A percentile compares a stretch with the other conserved stretches of the same genome.
phyloP scores from a whole-genome alignment of 2,888 invertebrate species.

The Orgyia antiqua region DNA sequence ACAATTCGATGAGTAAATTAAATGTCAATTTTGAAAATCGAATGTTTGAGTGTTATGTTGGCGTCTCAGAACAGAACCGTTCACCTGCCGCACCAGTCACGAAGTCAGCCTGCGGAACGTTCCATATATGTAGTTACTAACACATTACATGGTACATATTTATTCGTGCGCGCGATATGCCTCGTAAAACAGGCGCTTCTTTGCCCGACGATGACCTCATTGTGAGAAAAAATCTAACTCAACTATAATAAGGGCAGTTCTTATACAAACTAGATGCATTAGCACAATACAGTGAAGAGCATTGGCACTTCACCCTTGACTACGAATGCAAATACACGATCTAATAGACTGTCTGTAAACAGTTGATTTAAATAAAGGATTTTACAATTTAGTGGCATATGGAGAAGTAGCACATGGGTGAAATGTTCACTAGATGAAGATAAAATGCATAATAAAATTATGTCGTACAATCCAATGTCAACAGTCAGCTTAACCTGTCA shows the following conservation, averaged over 20 bases:
- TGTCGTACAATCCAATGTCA: constrained; percentile 42
- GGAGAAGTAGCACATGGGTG: constrained; percentile 44
- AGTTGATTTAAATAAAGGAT: too few species aligned
- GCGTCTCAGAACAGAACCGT: constrained; percentile 26
- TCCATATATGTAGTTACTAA: constrained; percentile 39
- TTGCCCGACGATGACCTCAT: constrained; percentile 54
- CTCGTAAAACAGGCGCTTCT: constrained; percentile 49
- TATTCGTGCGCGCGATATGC: constrained; percentile 49
- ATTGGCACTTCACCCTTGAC: constrained; percentile 35
- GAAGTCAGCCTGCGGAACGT: constrained; percentile 46
- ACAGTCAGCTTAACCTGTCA: constrained; percentile 54
- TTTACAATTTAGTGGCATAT: constrained; percentile 38
- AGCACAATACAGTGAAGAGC: constrained; percentile 31
- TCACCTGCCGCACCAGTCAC: constrained; percentile 50
- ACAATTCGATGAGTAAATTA: constrained; percentile 40
- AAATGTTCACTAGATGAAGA: constrained; percentile 35
- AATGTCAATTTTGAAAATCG: constrained; percentile 43
- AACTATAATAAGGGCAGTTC: constrained; percentile 32
- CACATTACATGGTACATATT: constrained; percentile 40
- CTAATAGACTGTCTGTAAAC: too few species aligned
- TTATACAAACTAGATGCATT: constrained; percentile 38
- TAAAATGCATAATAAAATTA: constrained; percentile 53
- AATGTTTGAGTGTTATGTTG: constrained; percentile 26
- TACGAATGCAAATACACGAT: too few species aligned
- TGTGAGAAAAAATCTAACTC: constrained; percentile 48